These are phyloP conservation scores for Eudyptes chrysolophus DNA, from an alignment of 2,113 vertebrate species.

Conservation along the genomic window DNA sequence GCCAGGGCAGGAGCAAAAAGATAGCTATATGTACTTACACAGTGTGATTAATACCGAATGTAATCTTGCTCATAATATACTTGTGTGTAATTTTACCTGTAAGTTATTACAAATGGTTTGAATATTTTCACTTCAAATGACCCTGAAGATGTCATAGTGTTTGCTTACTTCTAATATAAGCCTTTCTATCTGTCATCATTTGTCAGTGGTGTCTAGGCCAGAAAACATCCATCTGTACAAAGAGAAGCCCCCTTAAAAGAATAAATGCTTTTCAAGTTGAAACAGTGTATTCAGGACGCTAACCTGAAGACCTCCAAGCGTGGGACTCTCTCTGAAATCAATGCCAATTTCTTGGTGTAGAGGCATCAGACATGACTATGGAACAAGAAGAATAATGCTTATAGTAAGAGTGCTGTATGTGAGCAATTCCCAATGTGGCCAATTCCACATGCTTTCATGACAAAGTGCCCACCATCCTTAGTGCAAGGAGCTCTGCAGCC, in stretches of 20 bases:
- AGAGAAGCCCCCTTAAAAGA: not conserved
- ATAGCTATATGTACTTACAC: not conserved
- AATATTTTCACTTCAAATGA: not conserved
- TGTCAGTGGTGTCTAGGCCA: not conserved
- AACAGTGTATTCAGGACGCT: not conserved
- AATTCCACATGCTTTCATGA: rapidly evolving
- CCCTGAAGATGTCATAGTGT: not conserved
- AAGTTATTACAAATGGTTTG: not conserved
- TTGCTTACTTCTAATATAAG: not conserved
- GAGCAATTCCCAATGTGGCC: not conserved
- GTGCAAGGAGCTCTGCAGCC: not conserved
- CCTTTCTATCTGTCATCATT: not conserved
- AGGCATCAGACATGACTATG: no score
- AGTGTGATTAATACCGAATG: not conserved
- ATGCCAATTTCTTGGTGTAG: not conserved
- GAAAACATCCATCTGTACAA: not conserved
- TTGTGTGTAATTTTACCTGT: not conserved
- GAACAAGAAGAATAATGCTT: not conserved
- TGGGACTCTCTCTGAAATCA: not conserved
- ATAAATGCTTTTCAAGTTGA: not conserved
- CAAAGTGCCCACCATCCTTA: no score
- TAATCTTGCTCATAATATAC: not conserved
- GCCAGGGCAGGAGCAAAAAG: not conserved
- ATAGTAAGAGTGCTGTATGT: no score
- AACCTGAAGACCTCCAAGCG: not conserved